phyloP scores from a whole-genome alignment of 2,113 vertebrate genomes.

The Leucosticte australis region DNA sequence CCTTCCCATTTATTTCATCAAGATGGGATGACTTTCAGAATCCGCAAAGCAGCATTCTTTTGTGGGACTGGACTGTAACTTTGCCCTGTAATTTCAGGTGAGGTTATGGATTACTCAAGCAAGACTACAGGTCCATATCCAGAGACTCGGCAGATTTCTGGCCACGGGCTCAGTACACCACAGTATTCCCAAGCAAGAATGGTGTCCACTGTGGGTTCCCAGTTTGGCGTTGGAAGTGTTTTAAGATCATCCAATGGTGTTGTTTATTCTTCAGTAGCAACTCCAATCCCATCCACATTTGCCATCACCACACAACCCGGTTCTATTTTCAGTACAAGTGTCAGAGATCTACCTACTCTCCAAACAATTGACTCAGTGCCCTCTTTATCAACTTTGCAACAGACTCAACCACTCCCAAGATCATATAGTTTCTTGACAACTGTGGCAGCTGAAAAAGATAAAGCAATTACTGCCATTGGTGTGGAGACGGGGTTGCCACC shows the following conservation, averaged over 20 bases:
- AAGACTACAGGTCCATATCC: constrained; percentile 85
- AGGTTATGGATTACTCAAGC: constrained; percentile 96
- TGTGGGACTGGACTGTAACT: constrained; percentile 84
- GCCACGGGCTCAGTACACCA: constrained; percentile 78
- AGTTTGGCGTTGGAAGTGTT: constrained; percentile 84
- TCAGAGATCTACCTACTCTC: constrained; percentile 83
- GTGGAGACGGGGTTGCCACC: constrained; percentile 77
- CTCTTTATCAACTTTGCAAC: constrained; percentile 81
- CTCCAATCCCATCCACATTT: constrained; percentile 90
- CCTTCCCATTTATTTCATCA: constrained; percentile 72
- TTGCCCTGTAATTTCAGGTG: constrained; percentile 93
- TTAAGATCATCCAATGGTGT: constrained; percentile 91
- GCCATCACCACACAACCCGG: constrained; percentile 96
- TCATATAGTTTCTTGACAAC: constrained; percentile 88
- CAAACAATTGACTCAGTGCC: constrained; percentile 87
- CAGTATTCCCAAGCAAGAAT: constrained; percentile 87
- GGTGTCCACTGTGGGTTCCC: constrained; percentile 76
- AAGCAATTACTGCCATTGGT: constrained; percentile 72
- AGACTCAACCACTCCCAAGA: constrained; percentile 81
- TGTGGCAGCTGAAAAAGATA: constrained; percentile 77
- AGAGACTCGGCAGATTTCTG: constrained; percentile 82
- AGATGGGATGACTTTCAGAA: constrained; percentile 77
- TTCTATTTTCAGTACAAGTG: constrained; percentile 88
- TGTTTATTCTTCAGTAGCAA: constrained; percentile 91
- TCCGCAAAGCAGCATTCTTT: constrained; percentile 65